These are phyloP conservation scores for Leptura quadrifasciata DNA, from an alignment of 2,888 invertebrate genomes.

Conservation along the genomic window DNA sequence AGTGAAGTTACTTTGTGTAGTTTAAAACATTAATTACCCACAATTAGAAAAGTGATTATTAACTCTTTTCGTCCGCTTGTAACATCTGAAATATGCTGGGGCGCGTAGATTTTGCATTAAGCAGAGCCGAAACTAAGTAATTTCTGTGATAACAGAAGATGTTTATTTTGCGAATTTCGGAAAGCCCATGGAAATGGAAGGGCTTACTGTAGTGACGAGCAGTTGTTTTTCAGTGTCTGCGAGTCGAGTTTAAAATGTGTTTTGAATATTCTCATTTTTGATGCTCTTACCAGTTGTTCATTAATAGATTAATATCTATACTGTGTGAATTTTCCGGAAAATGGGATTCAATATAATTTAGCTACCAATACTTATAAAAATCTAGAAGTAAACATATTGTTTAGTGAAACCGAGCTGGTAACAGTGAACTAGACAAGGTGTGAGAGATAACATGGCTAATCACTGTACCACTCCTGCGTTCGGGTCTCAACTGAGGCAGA, in stretches of 20 bases:
- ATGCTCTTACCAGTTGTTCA: not conserved
- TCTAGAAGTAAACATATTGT: too few relatives aligned
- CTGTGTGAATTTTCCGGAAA: too few relatives aligned
- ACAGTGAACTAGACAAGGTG: too few relatives aligned
- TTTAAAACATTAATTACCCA: not conserved
- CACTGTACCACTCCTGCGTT: too few relatives aligned
- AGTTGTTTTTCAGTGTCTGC: not conserved
- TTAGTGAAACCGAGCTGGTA: too few relatives aligned
- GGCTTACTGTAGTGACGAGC: not conserved
- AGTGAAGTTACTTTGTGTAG: not conserved
- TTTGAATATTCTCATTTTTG: not conserved
- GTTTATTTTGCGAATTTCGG: not conserved
- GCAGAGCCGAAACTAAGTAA: not conserved
- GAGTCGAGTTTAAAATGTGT: not conserved
- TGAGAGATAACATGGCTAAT: too few relatives aligned
- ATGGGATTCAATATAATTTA: too few relatives aligned
- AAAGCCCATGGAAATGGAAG: not conserved
- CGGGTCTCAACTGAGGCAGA: too few relatives aligned
- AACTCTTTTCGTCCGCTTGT: not conserved
- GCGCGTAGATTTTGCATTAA: not conserved
- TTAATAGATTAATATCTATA: too few relatives aligned
- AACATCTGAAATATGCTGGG: not conserved
- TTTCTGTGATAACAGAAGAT: not conserved
- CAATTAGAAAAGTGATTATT: slow-evolving; percentile 1
- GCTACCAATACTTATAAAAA: too few relatives aligned